A percentile compares a stretch with the other conserved stretches of the same genome.
Evolutionary conservation across 2,113 vertebrate species (phyloP).

Genomic region (Alces alces): DNA sequence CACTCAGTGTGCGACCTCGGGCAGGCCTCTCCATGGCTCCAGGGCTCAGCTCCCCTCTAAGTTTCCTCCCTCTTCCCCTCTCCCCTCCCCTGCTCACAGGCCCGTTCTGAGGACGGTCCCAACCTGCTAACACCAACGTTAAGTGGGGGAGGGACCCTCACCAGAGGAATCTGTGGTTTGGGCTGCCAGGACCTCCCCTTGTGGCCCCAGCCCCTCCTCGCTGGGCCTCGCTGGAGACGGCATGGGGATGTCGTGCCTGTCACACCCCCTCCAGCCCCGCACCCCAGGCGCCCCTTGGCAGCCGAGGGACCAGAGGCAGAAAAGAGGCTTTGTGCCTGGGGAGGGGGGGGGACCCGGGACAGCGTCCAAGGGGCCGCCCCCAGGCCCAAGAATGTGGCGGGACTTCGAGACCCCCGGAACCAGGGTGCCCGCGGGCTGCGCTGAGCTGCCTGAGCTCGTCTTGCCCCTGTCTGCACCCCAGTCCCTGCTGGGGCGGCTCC

Average conservation of each 20-base stretch:
- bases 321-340: constrained; percentile 77
- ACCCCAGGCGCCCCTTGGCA: constrained; percentile 57
- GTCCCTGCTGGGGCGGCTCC: neutral
- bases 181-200: constrained; percentile 24
- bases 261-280: neutral
- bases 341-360: constrained; percentile 56
- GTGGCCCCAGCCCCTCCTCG: constrained; percentile 7
- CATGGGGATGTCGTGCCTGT: neutral
- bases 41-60: neutral
- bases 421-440: constrained; percentile 2
- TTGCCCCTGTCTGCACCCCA: neutral
- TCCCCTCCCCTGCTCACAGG: neutral
- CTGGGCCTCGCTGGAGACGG: neutral
- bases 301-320: constrained; percentile 56
- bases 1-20: neutral
- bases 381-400: constrained; percentile 46
- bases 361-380: constrained; percentile 53
- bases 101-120: neutral
- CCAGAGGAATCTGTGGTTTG: neutral
- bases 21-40: neutral
- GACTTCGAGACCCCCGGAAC: constrained; percentile 23
- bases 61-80: neutral
- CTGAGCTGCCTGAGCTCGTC: neutral
- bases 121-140: neutral
- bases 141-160: neutral